Conservation (phyloP, 2,888 invertebrate genomes). For the Caradrina clavipalpis region DNA sequence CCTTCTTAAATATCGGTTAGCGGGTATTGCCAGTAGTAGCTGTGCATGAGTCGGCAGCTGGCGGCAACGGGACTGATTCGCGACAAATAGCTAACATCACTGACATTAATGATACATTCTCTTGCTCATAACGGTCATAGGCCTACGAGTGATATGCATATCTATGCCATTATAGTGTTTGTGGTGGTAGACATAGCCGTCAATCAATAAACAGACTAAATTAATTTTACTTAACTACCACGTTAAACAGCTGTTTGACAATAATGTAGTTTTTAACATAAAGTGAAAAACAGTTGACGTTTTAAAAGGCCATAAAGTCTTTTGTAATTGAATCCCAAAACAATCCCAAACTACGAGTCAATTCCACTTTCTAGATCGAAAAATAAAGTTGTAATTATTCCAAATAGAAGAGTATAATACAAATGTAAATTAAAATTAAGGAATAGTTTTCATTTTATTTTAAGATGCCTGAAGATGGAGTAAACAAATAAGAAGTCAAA, state of each 20-base stretch:
- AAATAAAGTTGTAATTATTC: conserved; percentile 21
- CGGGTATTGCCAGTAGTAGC: conserved; percentile 24
- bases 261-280: background rate
- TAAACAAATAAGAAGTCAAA: conserved; percentile 1
- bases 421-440: background rate
- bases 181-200: no score
- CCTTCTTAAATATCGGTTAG: conserved; percentile 13
- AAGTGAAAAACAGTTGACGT: background rate
- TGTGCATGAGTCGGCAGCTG: conserved; percentile 42
- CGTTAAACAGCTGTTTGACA: background rate
- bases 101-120: conserved; percentile 61
- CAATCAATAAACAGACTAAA: background rate
- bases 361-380: conserved; percentile 27
- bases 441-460: background rate
- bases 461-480: background rate
- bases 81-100: conserved; percentile 61
- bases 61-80: conserved; percentile 54
- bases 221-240: background rate
- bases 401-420: no score
- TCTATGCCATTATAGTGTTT: background rate
- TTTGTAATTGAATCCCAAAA: conserved; percentile 15
- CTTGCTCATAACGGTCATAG: conserved; percentile 47
- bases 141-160: conserved; percentile 34
- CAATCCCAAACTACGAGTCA: background rate
- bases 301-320: background rate